Evolutionary conservation across 2,797 vertebrate genomes (phyloP).

Genomic region (Tamandua tetradactyla): DNA sequence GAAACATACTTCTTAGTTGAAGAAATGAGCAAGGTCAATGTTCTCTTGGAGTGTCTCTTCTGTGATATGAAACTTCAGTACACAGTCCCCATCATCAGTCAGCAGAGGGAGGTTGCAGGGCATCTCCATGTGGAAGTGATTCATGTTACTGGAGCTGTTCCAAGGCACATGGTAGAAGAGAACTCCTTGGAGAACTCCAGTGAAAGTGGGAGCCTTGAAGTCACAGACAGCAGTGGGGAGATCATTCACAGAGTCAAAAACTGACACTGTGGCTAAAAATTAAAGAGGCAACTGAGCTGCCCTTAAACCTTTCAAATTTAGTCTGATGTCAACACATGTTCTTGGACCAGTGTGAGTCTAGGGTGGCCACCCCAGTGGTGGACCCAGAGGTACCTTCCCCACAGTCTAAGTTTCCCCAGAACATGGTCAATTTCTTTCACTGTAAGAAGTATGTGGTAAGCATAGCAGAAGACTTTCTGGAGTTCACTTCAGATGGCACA

Average conservation of each 20-base stretch:
- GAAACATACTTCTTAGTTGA: slow-evolving; percentile 98
- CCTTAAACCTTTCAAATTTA: too few species aligned
- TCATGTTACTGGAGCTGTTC: slow-evolving; percentile 92
- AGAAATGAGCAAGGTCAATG: slow-evolving; percentile 96
- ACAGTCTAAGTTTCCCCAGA: too few species aligned
- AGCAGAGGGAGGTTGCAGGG: slow-evolving; percentile 98
- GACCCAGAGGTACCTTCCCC: too few species aligned
- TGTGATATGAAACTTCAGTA: slow-evolving; percentile 96
- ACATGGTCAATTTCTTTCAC: too few species aligned
- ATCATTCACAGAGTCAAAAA: slow-evolving; percentile 94
- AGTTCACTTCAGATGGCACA: too few species aligned
- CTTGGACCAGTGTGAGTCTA: too few species aligned
- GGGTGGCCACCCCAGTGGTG: too few species aligned
- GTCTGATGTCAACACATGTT: too few species aligned
- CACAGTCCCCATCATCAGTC: slow-evolving; percentile 98
- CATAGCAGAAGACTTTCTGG: too few species aligned
- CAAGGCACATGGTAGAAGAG: slow-evolving; percentile 92
- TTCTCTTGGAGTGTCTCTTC: slow-evolving; percentile 96
- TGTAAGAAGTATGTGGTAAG: too few species aligned
- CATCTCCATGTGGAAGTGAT: slow-evolving; percentile 95
- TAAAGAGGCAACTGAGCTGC: too few species aligned
- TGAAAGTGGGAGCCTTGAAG: slow-evolving; percentile 95
- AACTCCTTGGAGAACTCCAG: slow-evolving; percentile 98
- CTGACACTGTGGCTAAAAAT: slow-evolving; percentile 96
- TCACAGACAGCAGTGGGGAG: slow-evolving; percentile 94